Base-by-base conservation (phyloP, 53 echinoderm and acorn worm species). In the Arbacia lixula region DNA sequence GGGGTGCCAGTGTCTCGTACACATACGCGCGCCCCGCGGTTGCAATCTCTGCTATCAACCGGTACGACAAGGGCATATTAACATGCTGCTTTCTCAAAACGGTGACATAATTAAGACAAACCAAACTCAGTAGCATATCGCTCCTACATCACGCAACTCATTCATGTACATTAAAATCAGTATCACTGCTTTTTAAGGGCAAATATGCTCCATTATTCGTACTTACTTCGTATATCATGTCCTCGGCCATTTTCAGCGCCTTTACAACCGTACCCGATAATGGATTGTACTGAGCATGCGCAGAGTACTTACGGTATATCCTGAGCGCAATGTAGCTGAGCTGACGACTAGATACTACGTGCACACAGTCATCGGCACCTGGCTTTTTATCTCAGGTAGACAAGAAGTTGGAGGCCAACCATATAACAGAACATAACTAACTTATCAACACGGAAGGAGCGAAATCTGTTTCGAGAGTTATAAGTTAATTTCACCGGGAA, bases 221-320 rank as follows among this genome's bases (percentile, higher is more conserved):
- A 74, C 74, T 74, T 53, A 74, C 74, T 53, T 74, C 74, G 53
- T 74, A 74, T 12, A 74, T 74, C 51, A 32, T 51, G 28, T 53
- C 74, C 74, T 74, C 74, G 33, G 74, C 74, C 74, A 74, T 74
- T 74, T 74, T 74, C 74, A 53, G 32, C 74, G 74, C 74, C 74
- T 74, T 74, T 74, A 31, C 53, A 53, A 53, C 52, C 54, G 34
- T 30, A 8, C 25, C 27, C 19, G 2, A 52, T 6, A 74, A 52
- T 35, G 43, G 42, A 71, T 74, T 54, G 74, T 33, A 2, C 16
- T 74, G 42, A 52, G 74, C 74, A 74, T 74, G 74, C 74, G 74
- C 74, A 22, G 11, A 9, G 1, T 28, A 66, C 3, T n/a, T 71
- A 71, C 42, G 40, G 12, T 40, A 71, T 71, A 41, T 71, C 71